Percentiles rank a stretch among this genome's conserved stretches.
Evolutionary conservation across 2,797 vertebrate genomes (phyloP).

Genomic region (Hyperoplus lanceolatus): DNA sequence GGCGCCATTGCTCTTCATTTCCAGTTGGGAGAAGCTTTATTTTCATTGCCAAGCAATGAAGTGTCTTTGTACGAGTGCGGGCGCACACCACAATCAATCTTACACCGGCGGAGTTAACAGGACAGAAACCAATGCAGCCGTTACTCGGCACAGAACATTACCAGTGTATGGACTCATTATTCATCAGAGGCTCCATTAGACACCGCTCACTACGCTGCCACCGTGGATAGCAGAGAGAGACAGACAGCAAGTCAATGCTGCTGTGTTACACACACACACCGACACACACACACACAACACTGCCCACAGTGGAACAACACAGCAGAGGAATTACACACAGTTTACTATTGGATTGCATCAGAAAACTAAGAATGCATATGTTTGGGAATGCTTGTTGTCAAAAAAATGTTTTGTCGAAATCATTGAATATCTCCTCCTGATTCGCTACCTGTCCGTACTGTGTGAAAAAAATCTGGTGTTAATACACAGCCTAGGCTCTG

Average conservation of each 20-base stretch:
- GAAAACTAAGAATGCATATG: constrained; percentile 15
- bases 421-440: too few species aligned
- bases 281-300: constrained; percentile 57
- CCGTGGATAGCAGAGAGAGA: constrained; percentile 68
- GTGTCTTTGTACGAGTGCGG: constrained; percentile 83
- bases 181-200: constrained; percentile 87
- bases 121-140: constrained; percentile 86
- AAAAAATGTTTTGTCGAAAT: too few species aligned
- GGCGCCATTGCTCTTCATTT: constrained; percentile 83
- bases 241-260: constrained; percentile 68
- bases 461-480: too few species aligned
- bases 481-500: too few species aligned
- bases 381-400: neutral
- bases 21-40: constrained; percentile 75
- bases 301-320: constrained; percentile 54
- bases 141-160: constrained; percentile 87
- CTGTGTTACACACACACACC: constrained; percentile 18
- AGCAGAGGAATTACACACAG: constrained; percentile 23
- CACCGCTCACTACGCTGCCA: constrained; percentile 77
- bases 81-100: constrained; percentile 81
- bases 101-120: constrained; percentile 84
- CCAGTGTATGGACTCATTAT: constrained; percentile 87
- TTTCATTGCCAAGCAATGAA: constrained; percentile 85
- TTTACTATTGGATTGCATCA: constrained; percentile 12
- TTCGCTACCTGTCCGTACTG: too few species aligned